These are phyloP conservation scores for Notarius quadriscutis DNA, from an alignment of 2,113 vertebrate genomes.

Conservation along the genomic window DNA sequence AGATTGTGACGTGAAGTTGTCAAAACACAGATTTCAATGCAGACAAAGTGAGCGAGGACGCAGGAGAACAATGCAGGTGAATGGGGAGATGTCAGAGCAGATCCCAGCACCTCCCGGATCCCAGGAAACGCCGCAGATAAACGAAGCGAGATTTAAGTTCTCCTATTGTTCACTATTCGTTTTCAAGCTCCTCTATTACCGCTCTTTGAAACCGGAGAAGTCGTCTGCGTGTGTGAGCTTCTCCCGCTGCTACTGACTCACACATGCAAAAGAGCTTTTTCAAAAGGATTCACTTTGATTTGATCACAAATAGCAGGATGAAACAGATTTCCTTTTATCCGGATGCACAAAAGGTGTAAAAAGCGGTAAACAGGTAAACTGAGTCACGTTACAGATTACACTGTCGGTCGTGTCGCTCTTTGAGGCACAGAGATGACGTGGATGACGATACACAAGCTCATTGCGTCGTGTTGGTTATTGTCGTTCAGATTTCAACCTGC, in stretches of 20 bases:
- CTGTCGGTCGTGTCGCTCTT: background rate
- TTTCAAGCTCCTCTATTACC: slow-evolving; percentile 65
- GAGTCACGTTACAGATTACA: background rate
- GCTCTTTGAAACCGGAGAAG: slow-evolving; percentile 67
- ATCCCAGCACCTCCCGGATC: slow-evolving; percentile 59
- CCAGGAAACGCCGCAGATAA: slow-evolving; percentile 67
- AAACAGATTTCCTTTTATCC: slow-evolving; percentile 22
- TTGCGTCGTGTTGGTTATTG: background rate
- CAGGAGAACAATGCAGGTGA: slow-evolving; percentile 57
- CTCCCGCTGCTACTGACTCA: background rate
- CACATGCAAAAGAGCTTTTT: slow-evolving; percentile 12
- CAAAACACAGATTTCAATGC: slow-evolving; percentile 63
- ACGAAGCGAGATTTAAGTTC: slow-evolving; percentile 63
- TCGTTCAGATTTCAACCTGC: background rate
- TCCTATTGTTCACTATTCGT: slow-evolving; percentile 60
- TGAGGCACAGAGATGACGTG: background rate
- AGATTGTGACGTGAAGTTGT: slow-evolving; percentile 64
- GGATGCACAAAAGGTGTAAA: slow-evolving; percentile 31
- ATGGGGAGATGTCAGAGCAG: slow-evolving; percentile 56
- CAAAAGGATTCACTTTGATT: slow-evolving; percentile 37
- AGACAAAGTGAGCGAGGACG: slow-evolving; percentile 41
- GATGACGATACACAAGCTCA: background rate
- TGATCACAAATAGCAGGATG: slow-evolving; percentile 26
- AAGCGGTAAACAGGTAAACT: slow-evolving; percentile 2
- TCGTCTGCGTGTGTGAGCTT: slow-evolving; percentile 35